Evolutionary conservation across 2,888 invertebrate species (phyloP).

Genomic region (Prenolepis imparis): DNA sequence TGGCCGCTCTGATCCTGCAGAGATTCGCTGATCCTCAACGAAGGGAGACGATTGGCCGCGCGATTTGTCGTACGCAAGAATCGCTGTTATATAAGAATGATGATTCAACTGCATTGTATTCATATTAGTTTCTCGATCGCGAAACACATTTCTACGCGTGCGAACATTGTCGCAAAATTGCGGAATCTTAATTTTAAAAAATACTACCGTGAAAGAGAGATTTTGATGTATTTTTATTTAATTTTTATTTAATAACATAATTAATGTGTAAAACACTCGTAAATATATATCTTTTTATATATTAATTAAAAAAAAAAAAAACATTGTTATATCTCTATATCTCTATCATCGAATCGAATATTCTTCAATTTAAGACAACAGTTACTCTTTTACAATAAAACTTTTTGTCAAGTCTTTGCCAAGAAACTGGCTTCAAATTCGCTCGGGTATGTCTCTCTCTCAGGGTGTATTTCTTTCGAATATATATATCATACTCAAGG

Average conservation of each 20-base stretch:
- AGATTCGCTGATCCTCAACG: constrained; percentile 43
- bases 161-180: neutral
- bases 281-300: neutral
- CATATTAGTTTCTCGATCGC: neutral
- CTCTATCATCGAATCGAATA: no score
- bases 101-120: neutral
- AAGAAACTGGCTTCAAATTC: constrained; percentile 25
- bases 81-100: constrained; percentile 33
- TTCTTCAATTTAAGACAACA: neutral
- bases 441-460: neutral
- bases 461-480: neutral
- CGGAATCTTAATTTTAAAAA: constrained; percentile 3
- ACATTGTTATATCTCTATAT: neutral
- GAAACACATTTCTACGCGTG: neutral
- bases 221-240: neutral
- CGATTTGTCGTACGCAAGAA: constrained; percentile 42
- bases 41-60: neutral
- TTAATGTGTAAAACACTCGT: neutral
- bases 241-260: no score
- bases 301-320: neutral
- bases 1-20: constrained; percentile 43
- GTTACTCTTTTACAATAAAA: neutral
- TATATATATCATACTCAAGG: constrained; percentile 31
- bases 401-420: constrained; percentile 13
- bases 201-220: neutral